Evolutionary conservation across 2,888 invertebrate species (phyloP).

Genomic region (Andrena fulva): DNA sequence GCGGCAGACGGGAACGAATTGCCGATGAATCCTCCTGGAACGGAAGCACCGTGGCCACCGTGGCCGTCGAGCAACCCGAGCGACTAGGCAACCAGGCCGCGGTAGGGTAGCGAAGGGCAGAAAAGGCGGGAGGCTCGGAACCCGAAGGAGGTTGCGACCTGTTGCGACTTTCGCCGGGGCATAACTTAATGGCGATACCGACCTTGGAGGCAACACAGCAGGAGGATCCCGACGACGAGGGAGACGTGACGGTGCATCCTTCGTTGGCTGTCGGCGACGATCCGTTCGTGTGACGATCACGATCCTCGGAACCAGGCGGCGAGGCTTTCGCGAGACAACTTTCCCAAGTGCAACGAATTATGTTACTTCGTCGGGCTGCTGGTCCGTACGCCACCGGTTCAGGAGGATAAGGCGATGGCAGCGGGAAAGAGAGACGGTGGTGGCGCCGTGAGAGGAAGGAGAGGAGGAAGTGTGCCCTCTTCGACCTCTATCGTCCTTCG

Average conservation of each 20-base stretch:
- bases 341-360: constrained; percentile 53
- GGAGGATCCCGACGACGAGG: constrained; percentile 75
- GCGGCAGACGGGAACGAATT: constrained; percentile 33
- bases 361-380: constrained; percentile 49
- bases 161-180: constrained; percentile 58
- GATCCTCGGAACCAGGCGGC: constrained; percentile 32
- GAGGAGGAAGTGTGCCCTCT: constrained; percentile 80
- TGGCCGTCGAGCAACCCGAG: background rate
- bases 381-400: constrained; percentile 51
- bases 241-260: constrained; percentile 80
- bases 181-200: constrained; percentile 64
- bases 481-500: constrained; percentile 85
- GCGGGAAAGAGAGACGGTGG: constrained; percentile 28
- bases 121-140: background rate
- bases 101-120: background rate
- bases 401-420: constrained; percentile 41
- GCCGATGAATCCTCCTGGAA: constrained; percentile 12
- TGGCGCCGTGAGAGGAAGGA: constrained; percentile 54
- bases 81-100: too few relatives aligned
- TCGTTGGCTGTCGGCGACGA: constrained; percentile 34
- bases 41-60: background rate
- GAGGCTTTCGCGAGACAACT: constrained; percentile 40
- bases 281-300: constrained; percentile 23
- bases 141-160: constrained; percentile 39
- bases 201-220: constrained; percentile 82